Evolutionary conservation across 2,888 invertebrate species (phyloP).

Genomic region (Macrophya alboannulata): DNA sequence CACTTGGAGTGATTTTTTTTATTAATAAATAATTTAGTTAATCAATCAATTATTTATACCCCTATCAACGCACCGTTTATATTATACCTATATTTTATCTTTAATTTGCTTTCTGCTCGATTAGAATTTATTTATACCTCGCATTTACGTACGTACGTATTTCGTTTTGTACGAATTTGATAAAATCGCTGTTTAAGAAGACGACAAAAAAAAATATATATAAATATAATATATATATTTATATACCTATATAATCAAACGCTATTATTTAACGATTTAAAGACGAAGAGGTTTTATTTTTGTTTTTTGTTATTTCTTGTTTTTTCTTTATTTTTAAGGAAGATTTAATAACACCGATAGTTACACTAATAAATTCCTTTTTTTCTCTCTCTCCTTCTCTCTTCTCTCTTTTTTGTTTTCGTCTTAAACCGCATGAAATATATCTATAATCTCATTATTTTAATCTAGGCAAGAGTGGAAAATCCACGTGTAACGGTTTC

Average conservation of each 20-base stretch:
- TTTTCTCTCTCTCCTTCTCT: neutral
- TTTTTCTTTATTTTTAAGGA: neutral
- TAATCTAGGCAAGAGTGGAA: neutral
- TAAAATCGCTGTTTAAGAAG: neutral
- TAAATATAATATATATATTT: no score
- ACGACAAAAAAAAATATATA: neutral
- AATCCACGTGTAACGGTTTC: neutral
- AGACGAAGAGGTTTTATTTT: neutral
- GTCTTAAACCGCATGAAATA: neutral
- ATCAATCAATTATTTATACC: conserved; percentile 1
- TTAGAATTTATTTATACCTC: neutral
- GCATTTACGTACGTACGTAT: neutral
- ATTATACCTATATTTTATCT: neutral
- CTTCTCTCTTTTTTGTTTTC: neutral
- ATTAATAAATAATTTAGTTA: neutral
- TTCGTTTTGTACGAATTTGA: neutral
- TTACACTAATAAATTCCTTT: neutral
- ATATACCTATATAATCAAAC: neutral
- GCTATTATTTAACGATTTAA: neutral
- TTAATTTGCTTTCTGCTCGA: neutral
- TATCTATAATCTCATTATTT: neutral
- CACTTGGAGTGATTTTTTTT: neutral
- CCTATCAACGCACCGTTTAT: conserved; percentile 1
- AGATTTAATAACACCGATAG: neutral
- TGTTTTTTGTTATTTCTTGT: neutral